Percentiles rank a stretch among this genome's conserved stretches.
These are phyloP conservation scores for Eledone cirrhosa DNA, from an alignment of 2,888 invertebrate species.

Conservation along the genomic window DNA sequence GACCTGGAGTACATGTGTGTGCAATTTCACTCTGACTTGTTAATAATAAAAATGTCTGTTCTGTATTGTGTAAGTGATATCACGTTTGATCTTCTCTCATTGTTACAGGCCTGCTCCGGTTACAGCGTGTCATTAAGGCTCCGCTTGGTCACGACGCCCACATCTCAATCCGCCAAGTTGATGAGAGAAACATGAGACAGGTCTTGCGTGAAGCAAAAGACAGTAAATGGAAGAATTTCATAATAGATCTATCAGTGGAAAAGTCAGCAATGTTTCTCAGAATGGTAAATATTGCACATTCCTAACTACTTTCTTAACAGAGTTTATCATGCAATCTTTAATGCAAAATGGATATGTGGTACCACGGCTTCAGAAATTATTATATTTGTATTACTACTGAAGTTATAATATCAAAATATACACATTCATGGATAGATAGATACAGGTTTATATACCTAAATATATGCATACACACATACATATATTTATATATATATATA, in stretches of 20 bases:
- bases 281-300: constrained; percentile 75
- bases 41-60: no score
- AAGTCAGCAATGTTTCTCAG: constrained; percentile 84
- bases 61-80: neutral
- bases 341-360: neutral
- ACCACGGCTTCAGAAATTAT: no score
- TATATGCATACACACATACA: neutral
- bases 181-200: constrained; percentile 69
- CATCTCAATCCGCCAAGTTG: constrained; percentile 77
- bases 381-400: no score
- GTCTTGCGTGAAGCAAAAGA: constrained; percentile 84
- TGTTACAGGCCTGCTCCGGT: constrained; percentile 75
- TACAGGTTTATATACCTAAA: no score
- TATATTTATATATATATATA: neutral
- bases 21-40: no score
- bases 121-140: constrained; percentile 77
- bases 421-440: no score
- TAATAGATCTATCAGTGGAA: constrained; percentile 83
- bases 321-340: neutral
- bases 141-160: constrained; percentile 76
- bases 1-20: no score
- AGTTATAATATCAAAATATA: no score
- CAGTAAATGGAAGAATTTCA: constrained; percentile 85
- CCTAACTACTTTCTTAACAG: neutral
- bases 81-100: constrained; percentile 3